Evolutionary conservation across 2,113 vertebrate genomes (phyloP).

Genomic region (Rissa tridactyla): DNA sequence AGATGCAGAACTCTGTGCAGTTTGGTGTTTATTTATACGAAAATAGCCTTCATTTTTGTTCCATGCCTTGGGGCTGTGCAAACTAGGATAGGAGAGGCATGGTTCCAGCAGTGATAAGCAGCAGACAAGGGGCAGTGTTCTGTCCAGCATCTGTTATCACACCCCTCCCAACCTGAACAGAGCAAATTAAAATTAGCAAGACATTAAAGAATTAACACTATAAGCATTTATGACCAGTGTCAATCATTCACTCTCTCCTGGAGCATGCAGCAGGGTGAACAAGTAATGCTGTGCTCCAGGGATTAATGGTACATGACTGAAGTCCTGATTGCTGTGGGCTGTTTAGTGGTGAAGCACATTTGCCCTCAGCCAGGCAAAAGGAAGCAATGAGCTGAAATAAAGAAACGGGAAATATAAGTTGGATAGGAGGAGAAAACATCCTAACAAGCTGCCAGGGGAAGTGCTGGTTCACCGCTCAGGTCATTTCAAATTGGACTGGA

Average conservation of each 20-base stretch:
- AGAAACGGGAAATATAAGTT: constrained; percentile 20
- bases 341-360: constrained; percentile 15
- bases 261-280: constrained; percentile 23
- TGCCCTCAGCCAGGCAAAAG: constrained; percentile 4
- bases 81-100: neutral
- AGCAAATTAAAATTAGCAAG: constrained; percentile 49
- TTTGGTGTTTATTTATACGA: constrained; percentile 62
- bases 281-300: constrained; percentile 11
- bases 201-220: constrained; percentile 52
- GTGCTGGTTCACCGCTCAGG: neutral
- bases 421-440: constrained; percentile 23
- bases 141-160: constrained; percentile 16
- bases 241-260: constrained; percentile 56
- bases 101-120: constrained; percentile 42
- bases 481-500: constrained; percentile 30
- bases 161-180: neutral
- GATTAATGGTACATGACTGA: constrained; percentile 59
- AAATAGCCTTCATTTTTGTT: constrained; percentile 61
- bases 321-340: constrained; percentile 15
- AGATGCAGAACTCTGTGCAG: constrained; percentile 38
- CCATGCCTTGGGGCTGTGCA: constrained; percentile 45
- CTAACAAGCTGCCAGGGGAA: constrained; percentile 43
- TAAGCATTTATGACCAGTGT: constrained; percentile 32
- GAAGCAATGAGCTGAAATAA: constrained; percentile 44
- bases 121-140: neutral